Conservation (phyloP, 1,140 invertebrate species). For the Drosophila ficusphila region DNA sequence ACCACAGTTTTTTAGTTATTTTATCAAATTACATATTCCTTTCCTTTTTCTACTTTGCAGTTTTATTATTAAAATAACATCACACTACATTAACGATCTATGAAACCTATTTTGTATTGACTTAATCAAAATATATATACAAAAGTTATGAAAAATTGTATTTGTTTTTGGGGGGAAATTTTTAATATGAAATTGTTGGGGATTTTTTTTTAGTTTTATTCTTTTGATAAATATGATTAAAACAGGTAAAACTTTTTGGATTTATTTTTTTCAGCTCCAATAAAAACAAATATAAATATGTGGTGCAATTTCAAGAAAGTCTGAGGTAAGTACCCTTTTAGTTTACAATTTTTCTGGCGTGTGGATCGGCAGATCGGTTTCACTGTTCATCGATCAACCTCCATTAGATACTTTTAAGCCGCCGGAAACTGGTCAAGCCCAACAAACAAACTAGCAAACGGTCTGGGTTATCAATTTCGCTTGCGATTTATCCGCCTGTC, state of each 20-base stretch:
- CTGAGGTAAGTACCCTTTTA: too few species aligned
- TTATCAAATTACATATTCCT: not conserved
- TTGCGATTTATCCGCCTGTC: slow-evolving; percentile 65
- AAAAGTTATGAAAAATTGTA: not conserved
- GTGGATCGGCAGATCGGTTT: slow-evolving; percentile 6
- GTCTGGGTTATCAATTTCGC: slow-evolving; percentile 39
- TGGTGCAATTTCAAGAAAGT: too few species aligned
- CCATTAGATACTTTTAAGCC: slow-evolving; percentile 18
- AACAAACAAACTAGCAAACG: slow-evolving; percentile 5
- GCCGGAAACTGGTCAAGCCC: slow-evolving; percentile 43
- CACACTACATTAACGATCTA: slow-evolving; percentile 3
- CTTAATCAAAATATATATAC: slow-evolving; percentile 22
- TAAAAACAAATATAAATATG: too few species aligned
- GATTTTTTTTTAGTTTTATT: too few species aligned
- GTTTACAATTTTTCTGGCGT: too few species aligned
- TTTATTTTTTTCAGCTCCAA: too few species aligned
- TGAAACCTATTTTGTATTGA: slow-evolving; percentile 9
- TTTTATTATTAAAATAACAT: slow-evolving; percentile 1
- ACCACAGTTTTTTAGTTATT: not conserved
- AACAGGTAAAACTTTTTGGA: too few species aligned
- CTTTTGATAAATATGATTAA: not conserved
- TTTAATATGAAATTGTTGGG: not conserved
- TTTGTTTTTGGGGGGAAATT: not conserved
- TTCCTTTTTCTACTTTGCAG: not conserved
- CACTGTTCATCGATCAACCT: slow-evolving; percentile 36